Evolutionary conservation across 92 coral and sea anemone species (phyloP), one percentile per base, ranked within the genome.

Genomic region (Isaurus tuberculatus): DNA sequence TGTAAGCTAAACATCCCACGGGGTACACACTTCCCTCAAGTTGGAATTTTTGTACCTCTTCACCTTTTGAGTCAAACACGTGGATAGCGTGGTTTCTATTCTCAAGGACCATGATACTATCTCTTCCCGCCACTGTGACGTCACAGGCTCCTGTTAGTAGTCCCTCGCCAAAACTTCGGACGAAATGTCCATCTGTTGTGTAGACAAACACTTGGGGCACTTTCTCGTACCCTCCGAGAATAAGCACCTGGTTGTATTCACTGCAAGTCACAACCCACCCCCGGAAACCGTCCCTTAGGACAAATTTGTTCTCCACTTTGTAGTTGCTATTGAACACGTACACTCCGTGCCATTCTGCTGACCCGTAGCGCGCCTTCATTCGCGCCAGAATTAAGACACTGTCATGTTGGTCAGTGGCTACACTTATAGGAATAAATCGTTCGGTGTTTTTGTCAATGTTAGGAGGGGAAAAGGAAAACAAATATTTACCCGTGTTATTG

Each of bases 291-390:
- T 65, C 88, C 73, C 73, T 84, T 43, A 84, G 36, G n/a, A 22
- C 14, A 65, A 84, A 84, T 49, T 75, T 64, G 11, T 46, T 72
- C 2, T 84, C 65, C 13, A 84, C 65, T 27, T 84, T 84, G 14
- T 33, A 75, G 33, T 84, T 51, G 67, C 68, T 44, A 19, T 84
- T 58, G 26, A 74, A 75, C 2, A 63, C 82, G 16, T 69, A 72
- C 29, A 84, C 87, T 19, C 71, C 73, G 63, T 73, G 72, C 83
- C 88, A 46, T 42, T 77, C 82, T 49, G 82, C 49, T 77, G 82
- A 58, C 23, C 70, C 82, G 32, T 77, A 77, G 32, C 82, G 82
- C 70, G 49, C 69, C 69, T 77, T 57, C 70, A 57, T 48, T 69
- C 81, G 78, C 14, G 81, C 75, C n/a, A 84, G 81, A n/a, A 84